phyloP scores from a whole-genome alignment of 1,140 invertebrate species.

The Drosophila ercepeae region DNA sequence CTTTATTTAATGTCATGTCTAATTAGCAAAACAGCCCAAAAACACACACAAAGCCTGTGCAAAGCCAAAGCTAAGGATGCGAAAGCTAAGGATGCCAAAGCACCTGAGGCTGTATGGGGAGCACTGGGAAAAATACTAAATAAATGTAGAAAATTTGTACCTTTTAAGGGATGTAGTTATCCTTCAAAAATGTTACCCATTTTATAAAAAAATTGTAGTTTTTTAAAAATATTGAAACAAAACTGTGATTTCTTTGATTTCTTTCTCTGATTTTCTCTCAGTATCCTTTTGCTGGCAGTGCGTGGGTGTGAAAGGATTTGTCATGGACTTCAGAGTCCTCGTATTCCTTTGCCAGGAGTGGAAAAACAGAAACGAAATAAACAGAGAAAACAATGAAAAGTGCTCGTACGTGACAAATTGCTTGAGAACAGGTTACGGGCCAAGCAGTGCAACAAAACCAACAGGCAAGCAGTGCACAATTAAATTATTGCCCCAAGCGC shows the following conservation, averaged over 20 bases:
- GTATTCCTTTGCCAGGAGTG: slow-evolving; percentile 7
- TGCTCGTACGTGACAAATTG: slow-evolving; percentile 83
- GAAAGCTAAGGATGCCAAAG: slow-evolving; percentile 16
- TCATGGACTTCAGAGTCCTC: background rate
- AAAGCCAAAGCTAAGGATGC: slow-evolving; percentile 23
- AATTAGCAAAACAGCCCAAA: slow-evolving; percentile 56
- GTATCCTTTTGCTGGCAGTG: background rate
- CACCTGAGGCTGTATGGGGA: slow-evolving; percentile 34
- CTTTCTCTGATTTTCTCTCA: background rate
- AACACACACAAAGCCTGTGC: slow-evolving; percentile 4
- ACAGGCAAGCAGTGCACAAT: slow-evolving; percentile 48
- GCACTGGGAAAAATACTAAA: slow-evolving; percentile 7
- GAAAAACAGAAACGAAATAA: slow-evolving; percentile 52
- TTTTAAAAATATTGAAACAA: background rate
- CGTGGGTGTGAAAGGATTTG: slow-evolving; percentile 1
- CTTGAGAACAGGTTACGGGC: slow-evolving; percentile 71
- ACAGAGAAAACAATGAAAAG: slow-evolving; percentile 38
- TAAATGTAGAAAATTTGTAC: too few relatives aligned
- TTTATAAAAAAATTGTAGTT: too few relatives aligned
- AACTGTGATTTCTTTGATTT: background rate
- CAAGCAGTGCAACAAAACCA: slow-evolving; percentile 14
- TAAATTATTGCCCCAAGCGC: slow-evolving; percentile 69
- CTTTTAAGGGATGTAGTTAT: too few relatives aligned
- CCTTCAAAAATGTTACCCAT: too few relatives aligned
- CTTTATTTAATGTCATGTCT: slow-evolving; percentile 79